Percentiles rank a stretch among this genome's conserved stretches.
phyloP scores from a whole-genome alignment of 2,888 invertebrate genomes.

The Atrina japonica region DNA sequence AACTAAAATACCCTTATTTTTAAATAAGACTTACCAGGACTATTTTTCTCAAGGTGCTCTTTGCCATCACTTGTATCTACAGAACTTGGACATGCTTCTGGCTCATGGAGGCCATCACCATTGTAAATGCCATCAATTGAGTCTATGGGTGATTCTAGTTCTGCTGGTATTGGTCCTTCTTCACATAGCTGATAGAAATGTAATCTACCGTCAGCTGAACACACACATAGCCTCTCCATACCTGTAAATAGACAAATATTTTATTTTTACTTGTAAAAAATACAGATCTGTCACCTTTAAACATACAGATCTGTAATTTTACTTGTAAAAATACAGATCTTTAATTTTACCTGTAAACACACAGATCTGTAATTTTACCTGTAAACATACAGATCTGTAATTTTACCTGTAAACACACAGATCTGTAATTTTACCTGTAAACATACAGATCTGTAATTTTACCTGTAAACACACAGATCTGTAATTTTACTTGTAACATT shows the following conservation, averaged over 20 bases:
- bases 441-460: too few relatives aligned
- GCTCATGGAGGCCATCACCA: slow-evolving; percentile 29
- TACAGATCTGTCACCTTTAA: too few relatives aligned
- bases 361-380: too few relatives aligned
- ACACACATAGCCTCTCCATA: slow-evolving; percentile 92
- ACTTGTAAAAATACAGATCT: neutral
- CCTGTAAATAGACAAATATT: slow-evolving; percentile 81
- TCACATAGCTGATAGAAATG: slow-evolving; percentile 84
- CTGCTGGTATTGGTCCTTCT: slow-evolving; percentile 52
- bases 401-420: too few relatives aligned
- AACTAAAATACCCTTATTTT: too few relatives aligned
- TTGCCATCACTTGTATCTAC: slow-evolving; percentile 22
- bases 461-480: too few relatives aligned
- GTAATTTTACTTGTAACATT: too few relatives aligned
- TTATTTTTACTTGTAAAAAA: neutral
- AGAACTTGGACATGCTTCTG: slow-evolving; percentile 13
- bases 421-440: too few relatives aligned
- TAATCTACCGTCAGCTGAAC: slow-evolving; percentile 89
- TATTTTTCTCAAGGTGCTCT: slow-evolving; percentile 21
- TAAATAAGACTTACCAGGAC: slow-evolving; percentile 21
- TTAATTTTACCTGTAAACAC: too few relatives aligned
- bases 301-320: neutral
- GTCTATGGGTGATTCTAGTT: slow-evolving; percentile 39
- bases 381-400: too few relatives aligned
- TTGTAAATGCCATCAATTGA: slow-evolving; percentile 42